Percentiles rank a stretch among this genome's conserved stretches.
Evolutionary conservation across 2,113 vertebrate genomes (phyloP).

Genomic region (Nerophis ophidion): DNA sequence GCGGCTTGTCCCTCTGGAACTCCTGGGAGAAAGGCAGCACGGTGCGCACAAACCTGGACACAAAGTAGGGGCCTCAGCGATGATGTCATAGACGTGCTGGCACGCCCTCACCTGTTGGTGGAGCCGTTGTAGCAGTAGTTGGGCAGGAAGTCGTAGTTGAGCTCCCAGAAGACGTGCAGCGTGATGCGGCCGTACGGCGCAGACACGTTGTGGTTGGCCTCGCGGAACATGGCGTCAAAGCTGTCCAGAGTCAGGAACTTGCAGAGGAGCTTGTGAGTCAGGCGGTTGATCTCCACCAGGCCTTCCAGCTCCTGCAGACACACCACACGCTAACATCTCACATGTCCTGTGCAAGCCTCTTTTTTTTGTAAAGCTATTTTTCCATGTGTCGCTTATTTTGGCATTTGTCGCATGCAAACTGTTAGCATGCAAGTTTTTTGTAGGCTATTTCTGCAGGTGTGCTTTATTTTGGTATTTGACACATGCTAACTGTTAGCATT

Average conservation of each 20-base stretch:
- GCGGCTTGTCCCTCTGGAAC: slow-evolving; percentile 93
- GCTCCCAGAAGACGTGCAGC: slow-evolving; percentile 98
- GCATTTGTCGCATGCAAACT: too few relatives aligned
- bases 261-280: slow-evolving; percentile 92
- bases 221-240: slow-evolving; percentile 97
- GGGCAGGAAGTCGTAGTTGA: slow-evolving; percentile 97
- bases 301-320: slow-evolving; percentile 87
- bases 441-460: too few relatives aligned
- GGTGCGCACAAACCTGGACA: slow-evolving; percentile 90
- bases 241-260: slow-evolving; percentile 97
- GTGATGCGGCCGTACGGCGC: slow-evolving; percentile 97
- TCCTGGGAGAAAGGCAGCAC: slow-evolving; percentile 96
- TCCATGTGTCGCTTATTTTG: too few relatives aligned
- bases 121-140: slow-evolving; percentile 99
- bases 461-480: too few relatives aligned
- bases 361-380: too few relatives aligned
- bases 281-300: slow-evolving; percentile 91
- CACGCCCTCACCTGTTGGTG: slow-evolving; percentile 82
- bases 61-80: not conserved
- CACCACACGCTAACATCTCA: too few relatives aligned
- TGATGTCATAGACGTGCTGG: too few relatives aligned
- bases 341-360: too few relatives aligned
- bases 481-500: too few relatives aligned
- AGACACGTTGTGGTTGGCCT: slow-evolving; percentile 97
- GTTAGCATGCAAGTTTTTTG: too few relatives aligned